Base-by-base conservation (phyloP, 2,797 vertebrate genomes). In the Centropyge bicolor region DNA sequence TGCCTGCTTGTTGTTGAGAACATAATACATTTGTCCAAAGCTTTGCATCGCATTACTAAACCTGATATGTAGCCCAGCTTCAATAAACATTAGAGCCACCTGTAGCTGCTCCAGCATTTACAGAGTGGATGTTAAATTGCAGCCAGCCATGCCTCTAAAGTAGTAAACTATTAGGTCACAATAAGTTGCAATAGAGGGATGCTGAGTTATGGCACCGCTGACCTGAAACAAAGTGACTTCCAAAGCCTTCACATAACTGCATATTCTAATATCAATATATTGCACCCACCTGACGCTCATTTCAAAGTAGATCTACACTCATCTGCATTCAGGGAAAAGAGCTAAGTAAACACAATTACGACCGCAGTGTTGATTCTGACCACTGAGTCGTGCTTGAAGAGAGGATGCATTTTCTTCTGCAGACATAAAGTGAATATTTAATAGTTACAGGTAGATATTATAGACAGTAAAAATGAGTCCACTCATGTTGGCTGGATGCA, bases 211-310 rank as follows among this genome's bases (percentile, higher is more conserved):
- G 24, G 20, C 80, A 54, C 31, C 31, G 14, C 61, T 70, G 69
- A 85, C 78, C 82, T 71, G 66, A 83, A 76, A 80, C 69, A 54
- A 73, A 87, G 36, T 24, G 57, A 81, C 59, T 70, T n/a, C 27
- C 43, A 46, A 78, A 31, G 27, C 49, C 20, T 67, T 54, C 8
- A 8, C 54, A 57, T n/a, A n/a, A 81, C 22, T 3, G 5, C 35
- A 49, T 74, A 66, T 70, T 82, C 17, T 70, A 62, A 71, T 72
- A 52, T 65, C 2, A 31, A 31, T 31, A 36, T 60, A 83, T 71
- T 80, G 20, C 24, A n/a, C 19, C 60, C 63, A 75, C 66, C 76
- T 86, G 80, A 72, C 66, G 22, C 35, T 62, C 12, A 45, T 82
- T 82, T 65, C 80, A 80, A 85, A 48, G 1, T 35, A 68, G 57